phyloP scores from a whole-genome alignment of 2,888 invertebrate genomes.

The Papilio elwesi region DNA sequence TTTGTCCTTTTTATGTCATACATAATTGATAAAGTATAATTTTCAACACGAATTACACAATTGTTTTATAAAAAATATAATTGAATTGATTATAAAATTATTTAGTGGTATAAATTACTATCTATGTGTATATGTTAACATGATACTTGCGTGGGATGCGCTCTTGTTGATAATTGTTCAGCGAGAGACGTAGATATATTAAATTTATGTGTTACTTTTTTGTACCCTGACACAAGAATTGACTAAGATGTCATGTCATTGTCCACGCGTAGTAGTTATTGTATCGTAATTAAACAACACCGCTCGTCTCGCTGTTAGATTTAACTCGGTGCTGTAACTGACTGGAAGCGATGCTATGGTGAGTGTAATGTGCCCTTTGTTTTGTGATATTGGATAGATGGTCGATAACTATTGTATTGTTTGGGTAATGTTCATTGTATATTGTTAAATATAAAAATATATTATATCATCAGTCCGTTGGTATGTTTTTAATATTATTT shows the following conservation, averaged over 20 bases:
- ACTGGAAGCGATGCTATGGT: constrained; percentile 48
- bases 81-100: constrained; percentile 1
- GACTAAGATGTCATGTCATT: background rate
- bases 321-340: constrained; percentile 35
- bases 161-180: too few relatives aligned
- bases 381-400: constrained; percentile 69
- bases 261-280: background rate
- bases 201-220: too few relatives aligned
- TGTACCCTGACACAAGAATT: too few relatives aligned
- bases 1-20: background rate
- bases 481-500: constrained; percentile 80
- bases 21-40: background rate
- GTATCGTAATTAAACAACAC: constrained; percentile 1
- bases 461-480: constrained; percentile 69
- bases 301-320: constrained; percentile 32
- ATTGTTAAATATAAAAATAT: constrained; percentile 77
- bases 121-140: background rate
- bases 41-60: background rate
- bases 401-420: constrained; percentile 60
- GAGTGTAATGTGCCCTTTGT: constrained; percentile 68
- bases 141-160: background rate
- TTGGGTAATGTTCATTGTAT: constrained; percentile 59
- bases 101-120: background rate
- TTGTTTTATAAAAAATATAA: background rate
- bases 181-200: too few relatives aligned